These are phyloP conservation scores for Scatophagus argus DNA, from an alignment of 2,113 vertebrate species.

Conservation along the genomic window DNA sequence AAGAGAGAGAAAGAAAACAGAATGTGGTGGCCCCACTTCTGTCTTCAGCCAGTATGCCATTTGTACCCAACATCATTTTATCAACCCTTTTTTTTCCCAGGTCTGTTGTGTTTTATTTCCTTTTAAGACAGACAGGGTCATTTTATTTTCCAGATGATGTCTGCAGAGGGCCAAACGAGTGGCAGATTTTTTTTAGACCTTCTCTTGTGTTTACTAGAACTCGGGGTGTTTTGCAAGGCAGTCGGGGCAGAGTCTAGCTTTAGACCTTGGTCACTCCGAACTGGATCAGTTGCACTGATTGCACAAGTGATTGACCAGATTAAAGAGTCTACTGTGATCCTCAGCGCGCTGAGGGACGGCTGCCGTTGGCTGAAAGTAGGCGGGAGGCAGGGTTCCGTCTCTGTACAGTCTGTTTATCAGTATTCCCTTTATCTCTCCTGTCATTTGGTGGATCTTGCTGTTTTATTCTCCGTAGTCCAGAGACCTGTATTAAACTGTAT, in stretches of 20 bases:
- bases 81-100: neutral
- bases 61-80: slow-evolving; percentile 32
- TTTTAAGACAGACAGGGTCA: slow-evolving; percentile 26
- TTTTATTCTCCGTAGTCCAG: slow-evolving; percentile 86
- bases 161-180: slow-evolving; percentile 57
- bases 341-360: slow-evolving; percentile 46
- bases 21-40: slow-evolving; percentile 2
- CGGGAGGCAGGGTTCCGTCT: slow-evolving; percentile 76
- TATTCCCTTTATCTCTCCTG: slow-evolving; percentile 87
- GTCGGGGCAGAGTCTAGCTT: slow-evolving; percentile 69
- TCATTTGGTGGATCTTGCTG: slow-evolving; percentile 77
- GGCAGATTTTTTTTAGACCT: slow-evolving; percentile 41
- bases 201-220: slow-evolving; percentile 64
- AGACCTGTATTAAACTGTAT: slow-evolving; percentile 98
- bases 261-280: slow-evolving; percentile 74
- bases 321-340: slow-evolving; percentile 71
- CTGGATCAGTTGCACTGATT: slow-evolving; percentile 80
- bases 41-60: slow-evolving; percentile 18
- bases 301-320: slow-evolving; percentile 79
- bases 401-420: slow-evolving; percentile 95
- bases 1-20: neutral
- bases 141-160: slow-evolving; percentile 46
- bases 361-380: slow-evolving; percentile 60
- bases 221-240: slow-evolving; percentile 43
- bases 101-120: slow-evolving; percentile 32